A percentile compares a stretch with the other conserved stretches of the same genome.
Evolutionary conservation across 2,888 invertebrate genomes (phyloP).

Genomic region (Erpobdella octoculata): DNA sequence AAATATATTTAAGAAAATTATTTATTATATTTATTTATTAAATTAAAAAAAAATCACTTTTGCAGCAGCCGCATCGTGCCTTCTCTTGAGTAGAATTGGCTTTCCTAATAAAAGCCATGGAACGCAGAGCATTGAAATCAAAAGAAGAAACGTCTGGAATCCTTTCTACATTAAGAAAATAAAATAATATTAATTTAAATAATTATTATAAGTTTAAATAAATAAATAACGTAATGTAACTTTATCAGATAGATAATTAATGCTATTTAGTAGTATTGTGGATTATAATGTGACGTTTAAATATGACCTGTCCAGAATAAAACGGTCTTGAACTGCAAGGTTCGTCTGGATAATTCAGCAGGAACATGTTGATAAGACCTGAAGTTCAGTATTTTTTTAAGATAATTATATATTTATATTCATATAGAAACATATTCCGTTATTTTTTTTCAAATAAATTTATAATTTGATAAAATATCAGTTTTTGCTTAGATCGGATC

Average conservation of each 20-base stretch:
- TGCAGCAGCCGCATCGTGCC: conserved; percentile 7
- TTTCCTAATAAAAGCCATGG: conserved; percentile 92
- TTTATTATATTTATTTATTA: background rate
- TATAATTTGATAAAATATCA: too few relatives aligned
- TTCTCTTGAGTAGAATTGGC: conserved; percentile 61
- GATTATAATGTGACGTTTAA: too few relatives aligned
- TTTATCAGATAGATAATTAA: background rate
- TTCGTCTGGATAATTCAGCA: conserved; percentile 43
- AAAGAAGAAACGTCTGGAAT: conserved; percentile 49
- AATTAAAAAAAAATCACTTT: background rate
- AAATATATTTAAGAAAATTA: background rate
- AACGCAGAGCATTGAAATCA: conserved; percentile 67
- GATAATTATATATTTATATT: too few relatives aligned
- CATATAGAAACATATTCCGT: too few relatives aligned
- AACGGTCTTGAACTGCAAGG: conserved; percentile 32
- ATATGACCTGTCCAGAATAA: conserved; percentile 39
- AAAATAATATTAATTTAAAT: background rate
- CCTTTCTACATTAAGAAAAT: conserved; percentile 43
- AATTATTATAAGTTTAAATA: background rate
- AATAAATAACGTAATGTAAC: background rate
- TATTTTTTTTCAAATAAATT: too few relatives aligned
- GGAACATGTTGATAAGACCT: conserved; percentile 53
- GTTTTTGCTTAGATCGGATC: too few relatives aligned
- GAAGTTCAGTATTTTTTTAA: too few relatives aligned
- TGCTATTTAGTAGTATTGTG: too few relatives aligned